These are phyloP conservation scores for Metacarcinus magister DNA, from an alignment of 2,888 invertebrate species.

Conservation along the genomic window DNA sequence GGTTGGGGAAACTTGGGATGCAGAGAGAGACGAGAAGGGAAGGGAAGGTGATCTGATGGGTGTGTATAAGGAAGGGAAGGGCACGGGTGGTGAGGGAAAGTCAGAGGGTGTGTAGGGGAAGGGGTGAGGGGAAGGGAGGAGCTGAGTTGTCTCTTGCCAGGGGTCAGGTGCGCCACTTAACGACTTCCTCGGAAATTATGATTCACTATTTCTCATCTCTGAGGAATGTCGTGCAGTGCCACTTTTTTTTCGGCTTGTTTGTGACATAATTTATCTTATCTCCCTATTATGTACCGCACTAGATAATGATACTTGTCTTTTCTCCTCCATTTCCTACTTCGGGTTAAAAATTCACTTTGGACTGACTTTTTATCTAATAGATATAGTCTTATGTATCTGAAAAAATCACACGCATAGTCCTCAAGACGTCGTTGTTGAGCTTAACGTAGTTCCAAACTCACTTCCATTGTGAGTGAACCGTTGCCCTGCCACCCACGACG, in stretches of 20 bases:
- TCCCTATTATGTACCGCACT: constrained; percentile 10
- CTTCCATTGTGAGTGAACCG: not conserved
- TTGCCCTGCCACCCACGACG: not conserved
- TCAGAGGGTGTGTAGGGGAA: not conserved
- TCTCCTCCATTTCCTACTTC: not conserved
- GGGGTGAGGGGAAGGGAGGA: not conserved
- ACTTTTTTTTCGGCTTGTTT: not conserved
- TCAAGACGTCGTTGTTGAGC: not conserved
- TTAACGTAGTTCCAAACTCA: too few species aligned
- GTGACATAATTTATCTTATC: constrained; percentile 14
- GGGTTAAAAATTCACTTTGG: not conserved
- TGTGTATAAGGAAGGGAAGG: not conserved
- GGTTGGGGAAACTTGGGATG: not conserved
- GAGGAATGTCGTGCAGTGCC: not conserved
- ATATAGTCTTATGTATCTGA: not conserved
- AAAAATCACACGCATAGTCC: not conserved
- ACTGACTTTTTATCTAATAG: not conserved
- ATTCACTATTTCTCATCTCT: constrained; percentile 21
- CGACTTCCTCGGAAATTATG: constrained; percentile 56
- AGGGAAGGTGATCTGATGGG: not conserved
- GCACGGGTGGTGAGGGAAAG: not conserved
- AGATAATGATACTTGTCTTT: not conserved
- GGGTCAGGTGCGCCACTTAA: constrained; percentile 59
- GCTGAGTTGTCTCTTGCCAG: constrained; percentile 43
- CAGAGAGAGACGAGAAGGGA: not conserved